Evolutionary conservation across 2,888 invertebrate genomes (phyloP).

Genomic region (Rotaria socialis): DNA sequence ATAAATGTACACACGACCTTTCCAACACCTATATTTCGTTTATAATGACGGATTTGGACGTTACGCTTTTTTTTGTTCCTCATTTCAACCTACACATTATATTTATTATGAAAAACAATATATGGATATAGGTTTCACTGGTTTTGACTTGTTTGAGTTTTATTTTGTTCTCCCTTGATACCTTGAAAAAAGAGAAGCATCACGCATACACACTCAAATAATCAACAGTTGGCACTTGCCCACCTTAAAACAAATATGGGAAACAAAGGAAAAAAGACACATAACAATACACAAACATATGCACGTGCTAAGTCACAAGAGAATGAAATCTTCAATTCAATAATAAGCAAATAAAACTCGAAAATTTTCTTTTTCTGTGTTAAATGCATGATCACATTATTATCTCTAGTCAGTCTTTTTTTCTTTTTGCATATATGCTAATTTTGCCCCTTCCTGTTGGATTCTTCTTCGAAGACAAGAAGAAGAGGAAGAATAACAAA

Average conservation of each 20-base stretch:
- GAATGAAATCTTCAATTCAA: background rate
- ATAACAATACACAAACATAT: background rate
- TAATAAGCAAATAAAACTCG: background rate
- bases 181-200: background rate
- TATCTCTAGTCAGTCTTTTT: background rate
- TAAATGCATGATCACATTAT: background rate
- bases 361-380: background rate
- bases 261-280: background rate
- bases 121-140: background rate
- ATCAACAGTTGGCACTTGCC: conserved; percentile 19
- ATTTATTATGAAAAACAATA: background rate
- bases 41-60: conserved; percentile 23
- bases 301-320: background rate
- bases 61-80: background rate
- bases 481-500: background rate
- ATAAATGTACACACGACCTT: conserved; percentile 15
- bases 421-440: conserved; percentile 14
- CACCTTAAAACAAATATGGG: background rate
- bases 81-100: background rate
- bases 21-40: conserved; percentile 14
- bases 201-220: background rate
- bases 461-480: background rate
- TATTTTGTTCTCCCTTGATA: background rate
- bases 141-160: background rate
- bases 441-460: background rate